Evolutionary conservation across 2,797 vertebrate species (phyloP).

Genomic region (Coluber constrictor): DNA sequence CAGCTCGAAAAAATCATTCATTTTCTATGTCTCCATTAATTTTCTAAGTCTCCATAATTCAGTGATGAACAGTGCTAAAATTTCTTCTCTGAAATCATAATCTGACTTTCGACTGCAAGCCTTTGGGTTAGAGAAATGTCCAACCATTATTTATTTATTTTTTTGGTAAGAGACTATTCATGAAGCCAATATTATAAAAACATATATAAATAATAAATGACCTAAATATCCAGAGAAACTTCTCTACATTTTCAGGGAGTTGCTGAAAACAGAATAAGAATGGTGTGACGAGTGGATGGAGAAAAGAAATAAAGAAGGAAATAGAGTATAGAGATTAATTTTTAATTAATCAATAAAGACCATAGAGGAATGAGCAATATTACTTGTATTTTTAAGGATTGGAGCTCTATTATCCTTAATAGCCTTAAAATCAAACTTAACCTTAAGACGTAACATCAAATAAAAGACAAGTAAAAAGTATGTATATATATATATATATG

Average conservation of each 20-base stretch:
- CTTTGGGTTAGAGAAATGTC: background rate
- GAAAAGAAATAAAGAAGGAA: too few relatives aligned
- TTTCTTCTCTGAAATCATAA: background rate
- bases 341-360: too few relatives aligned
- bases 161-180: background rate
- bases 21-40: background rate
- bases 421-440: too few relatives aligned
- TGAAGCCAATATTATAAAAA: background rate
- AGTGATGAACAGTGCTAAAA: background rate
- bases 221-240: background rate
- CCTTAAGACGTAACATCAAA: too few relatives aligned
- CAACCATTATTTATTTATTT: too few relatives aligned
- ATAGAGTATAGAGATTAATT: too few relatives aligned
- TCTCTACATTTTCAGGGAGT: background rate
- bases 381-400: too few relatives aligned
- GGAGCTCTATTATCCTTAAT: too few relatives aligned
- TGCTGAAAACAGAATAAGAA: background rate
- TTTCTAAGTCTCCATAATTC: background rate
- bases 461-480: too few relatives aligned
- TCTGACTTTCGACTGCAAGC: background rate
- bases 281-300: too few relatives aligned
- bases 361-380: too few relatives aligned
- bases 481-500: too few relatives aligned
- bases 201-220: background rate
- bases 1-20: background rate